Evolutionary conservation across 2,888 invertebrate genomes (phyloP).

Genomic region (Thecophora atra): DNA sequence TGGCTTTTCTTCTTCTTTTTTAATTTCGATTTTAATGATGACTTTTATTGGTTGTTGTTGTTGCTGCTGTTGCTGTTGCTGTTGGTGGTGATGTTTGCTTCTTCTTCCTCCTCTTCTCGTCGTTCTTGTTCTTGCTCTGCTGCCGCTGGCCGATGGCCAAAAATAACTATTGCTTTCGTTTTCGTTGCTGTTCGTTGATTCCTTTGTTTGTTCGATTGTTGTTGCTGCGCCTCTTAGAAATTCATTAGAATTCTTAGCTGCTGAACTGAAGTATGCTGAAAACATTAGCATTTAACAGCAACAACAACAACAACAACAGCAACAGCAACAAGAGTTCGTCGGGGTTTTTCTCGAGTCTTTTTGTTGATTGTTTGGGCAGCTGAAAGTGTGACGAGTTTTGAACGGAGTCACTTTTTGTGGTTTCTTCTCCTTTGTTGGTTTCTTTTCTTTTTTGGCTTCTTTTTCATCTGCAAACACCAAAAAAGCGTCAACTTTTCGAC

Average conservation of each 20-base stretch:
- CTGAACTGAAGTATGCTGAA: background rate
- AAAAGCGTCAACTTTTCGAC: too few species aligned
- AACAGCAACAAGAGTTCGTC: constrained; percentile 1
- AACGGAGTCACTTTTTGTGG: too few species aligned
- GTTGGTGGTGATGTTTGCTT: background rate
- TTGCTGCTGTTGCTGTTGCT: background rate
- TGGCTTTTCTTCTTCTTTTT: background rate
- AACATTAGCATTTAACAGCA: constrained; percentile 11
- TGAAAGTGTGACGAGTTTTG: too few species aligned
- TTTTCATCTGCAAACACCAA: too few species aligned
- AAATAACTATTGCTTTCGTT: constrained; percentile 26
- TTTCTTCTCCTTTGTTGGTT: too few species aligned
- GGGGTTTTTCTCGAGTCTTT: background rate
- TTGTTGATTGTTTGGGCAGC: too few species aligned
- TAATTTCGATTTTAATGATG: background rate
- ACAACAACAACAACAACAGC: background rate
- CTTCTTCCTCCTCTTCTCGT: background rate
- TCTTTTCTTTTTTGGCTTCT: too few species aligned
- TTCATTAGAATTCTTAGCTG: background rate
- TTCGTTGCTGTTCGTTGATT: too few species aligned
- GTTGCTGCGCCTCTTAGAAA: background rate
- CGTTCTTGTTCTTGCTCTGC: constrained; percentile 11
- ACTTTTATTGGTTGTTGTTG: background rate
- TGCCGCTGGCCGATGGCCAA: constrained; percentile 32
- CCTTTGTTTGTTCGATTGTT: background rate